Percentiles rank a stretch among this genome's conserved stretches.
Conservation (phyloP, 2,113 vertebrate species). For the Macheiramphus alcinus region DNA sequence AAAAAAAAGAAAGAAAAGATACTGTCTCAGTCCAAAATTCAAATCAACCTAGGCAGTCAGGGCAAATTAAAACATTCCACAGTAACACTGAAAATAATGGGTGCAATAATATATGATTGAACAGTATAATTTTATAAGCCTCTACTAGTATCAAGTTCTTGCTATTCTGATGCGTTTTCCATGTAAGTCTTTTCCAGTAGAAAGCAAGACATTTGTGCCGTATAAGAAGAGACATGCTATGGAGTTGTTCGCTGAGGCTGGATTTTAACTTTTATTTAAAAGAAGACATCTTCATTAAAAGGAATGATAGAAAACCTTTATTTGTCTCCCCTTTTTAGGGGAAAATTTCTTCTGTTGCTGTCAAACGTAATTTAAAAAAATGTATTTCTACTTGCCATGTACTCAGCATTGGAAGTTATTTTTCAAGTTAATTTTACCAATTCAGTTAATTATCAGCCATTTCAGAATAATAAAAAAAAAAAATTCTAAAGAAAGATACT, state of each 20-base stretch:
- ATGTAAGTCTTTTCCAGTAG: neutral
- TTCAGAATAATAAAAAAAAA: neutral
- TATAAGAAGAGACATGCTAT: neutral
- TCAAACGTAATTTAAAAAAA: neutral
- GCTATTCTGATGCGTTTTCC: neutral
- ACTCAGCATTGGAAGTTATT: neutral
- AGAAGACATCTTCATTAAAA: neutral
- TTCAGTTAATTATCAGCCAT: neutral
- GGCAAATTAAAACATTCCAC: neutral
- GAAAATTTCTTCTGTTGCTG: neutral
- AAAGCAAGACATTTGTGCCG: neutral
- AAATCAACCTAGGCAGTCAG: neutral
- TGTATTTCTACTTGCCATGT: neutral
- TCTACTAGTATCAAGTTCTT: neutral
- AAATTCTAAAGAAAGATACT: neutral
- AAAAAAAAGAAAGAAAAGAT: neutral
- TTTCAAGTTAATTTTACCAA: conserved; percentile 9
- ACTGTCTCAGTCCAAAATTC: neutral
- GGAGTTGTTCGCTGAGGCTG: neutral
- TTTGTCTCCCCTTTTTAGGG: neutral
- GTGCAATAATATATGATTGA: neutral
- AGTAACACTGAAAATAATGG: neutral
- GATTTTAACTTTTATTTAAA: neutral
- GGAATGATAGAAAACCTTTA: neutral
- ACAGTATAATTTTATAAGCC: neutral